phyloP scores from a whole-genome alignment of 2,797 vertebrate genomes.

The Sternotherus odoratus region DNA sequence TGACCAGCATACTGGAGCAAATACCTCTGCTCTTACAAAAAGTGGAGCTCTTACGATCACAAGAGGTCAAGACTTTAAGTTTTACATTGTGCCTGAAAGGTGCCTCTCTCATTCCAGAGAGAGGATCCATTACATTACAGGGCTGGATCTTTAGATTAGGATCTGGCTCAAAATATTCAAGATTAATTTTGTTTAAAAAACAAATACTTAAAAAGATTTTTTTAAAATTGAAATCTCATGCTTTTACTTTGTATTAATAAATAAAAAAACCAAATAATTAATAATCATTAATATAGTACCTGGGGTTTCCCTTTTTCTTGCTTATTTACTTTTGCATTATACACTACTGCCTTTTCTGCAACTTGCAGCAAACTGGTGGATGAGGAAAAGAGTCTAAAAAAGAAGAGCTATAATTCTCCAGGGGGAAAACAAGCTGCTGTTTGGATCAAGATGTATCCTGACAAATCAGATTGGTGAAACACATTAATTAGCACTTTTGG shows the following conservation, averaged over 20 bases:
- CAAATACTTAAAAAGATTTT: background rate
- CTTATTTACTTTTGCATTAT: slow-evolving; percentile 60
- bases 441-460: slow-evolving; percentile 78
- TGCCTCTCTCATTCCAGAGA: background rate
- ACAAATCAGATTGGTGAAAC: slow-evolving; percentile 85
- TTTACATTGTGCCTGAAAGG: background rate
- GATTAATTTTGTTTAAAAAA: background rate
- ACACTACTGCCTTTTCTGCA: slow-evolving; percentile 57
- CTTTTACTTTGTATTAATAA: slow-evolving; percentile 31
- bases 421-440: slow-evolving; percentile 72
- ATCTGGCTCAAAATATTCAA: background rate
- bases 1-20: background rate
- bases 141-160: background rate
- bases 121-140: background rate
- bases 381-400: slow-evolving; percentile 46
- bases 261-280: too few relatives aligned
- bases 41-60: background rate
- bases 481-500: slow-evolving; percentile 89
- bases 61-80: background rate
- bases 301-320: slow-evolving; percentile 26
- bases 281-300: slow-evolving; percentile 43
- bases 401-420: slow-evolving; percentile 73
- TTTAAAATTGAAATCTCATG: background rate
- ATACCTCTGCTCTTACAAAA: background rate
- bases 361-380: slow-evolving; percentile 31